Percentiles rank a stretch among this genome's conserved stretches.
Conservation (phyloP, 2,113 vertebrate species). For the Microtus pennsylvanicus region DNA sequence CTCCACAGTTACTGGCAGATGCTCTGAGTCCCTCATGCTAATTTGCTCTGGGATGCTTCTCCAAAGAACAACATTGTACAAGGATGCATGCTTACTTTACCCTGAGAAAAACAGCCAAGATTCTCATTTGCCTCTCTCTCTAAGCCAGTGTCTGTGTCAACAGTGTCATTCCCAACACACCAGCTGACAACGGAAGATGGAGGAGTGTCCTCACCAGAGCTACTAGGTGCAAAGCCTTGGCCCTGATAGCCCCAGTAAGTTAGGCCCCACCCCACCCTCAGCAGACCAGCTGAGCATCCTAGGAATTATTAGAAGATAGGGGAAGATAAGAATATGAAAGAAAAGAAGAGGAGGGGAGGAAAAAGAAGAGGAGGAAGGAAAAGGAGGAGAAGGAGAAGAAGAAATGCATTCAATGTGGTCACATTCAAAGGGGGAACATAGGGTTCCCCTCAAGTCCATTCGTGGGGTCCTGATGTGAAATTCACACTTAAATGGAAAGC, state of each 20-base stretch:
- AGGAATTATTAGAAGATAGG: not conserved
- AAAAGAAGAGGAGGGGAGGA: not conserved
- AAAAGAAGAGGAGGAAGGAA: too few relatives aligned
- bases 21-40: accelerated
- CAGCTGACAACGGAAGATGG: not conserved
- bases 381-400: too few relatives aligned
- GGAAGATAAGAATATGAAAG: not conserved
- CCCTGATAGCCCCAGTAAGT: not conserved
- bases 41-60: not conserved
- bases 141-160: not conserved
- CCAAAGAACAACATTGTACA: not conserved
- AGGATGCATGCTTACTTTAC: not conserved
- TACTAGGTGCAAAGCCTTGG: not conserved
- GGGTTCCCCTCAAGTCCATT: not conserved
- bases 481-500: accelerated
- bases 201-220: too few relatives aligned
- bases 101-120: not conserved
- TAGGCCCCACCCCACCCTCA: not conserved
- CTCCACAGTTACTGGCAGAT: not conserved
- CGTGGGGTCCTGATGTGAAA: not conserved
- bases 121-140: not conserved
- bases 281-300: not conserved
- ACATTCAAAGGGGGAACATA: not conserved
- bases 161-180: not conserved
- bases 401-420: not conserved